These are phyloP conservation scores for Micoletzkya japonica DNA, from an alignment of 2,888 invertebrate species.

Conservation along the genomic window DNA sequence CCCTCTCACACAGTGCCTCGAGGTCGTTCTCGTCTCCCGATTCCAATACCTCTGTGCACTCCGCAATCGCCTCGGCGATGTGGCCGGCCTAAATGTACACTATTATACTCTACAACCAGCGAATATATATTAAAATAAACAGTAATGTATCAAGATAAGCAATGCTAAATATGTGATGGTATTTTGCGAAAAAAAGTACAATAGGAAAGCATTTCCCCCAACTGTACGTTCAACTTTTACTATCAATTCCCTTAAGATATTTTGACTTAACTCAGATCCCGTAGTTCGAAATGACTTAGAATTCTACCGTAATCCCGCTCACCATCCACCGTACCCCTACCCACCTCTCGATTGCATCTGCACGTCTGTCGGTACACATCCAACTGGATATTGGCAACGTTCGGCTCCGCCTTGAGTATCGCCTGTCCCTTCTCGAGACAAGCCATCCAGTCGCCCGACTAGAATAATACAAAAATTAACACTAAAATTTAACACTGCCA, in stretches of 20 bases:
- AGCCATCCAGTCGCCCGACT: conserved; percentile 72
- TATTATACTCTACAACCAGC: too few relatives aligned
- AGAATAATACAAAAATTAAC: conserved; percentile 27
- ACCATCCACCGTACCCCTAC: conserved; percentile 29
- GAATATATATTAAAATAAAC: too few relatives aligned
- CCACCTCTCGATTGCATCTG: conserved; percentile 72
- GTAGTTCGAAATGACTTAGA: too few relatives aligned
- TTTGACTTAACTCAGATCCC: too few relatives aligned
- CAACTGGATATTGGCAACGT: conserved; percentile 67
- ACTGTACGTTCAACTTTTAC: too few relatives aligned
- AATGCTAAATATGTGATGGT: too few relatives aligned
- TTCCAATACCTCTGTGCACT: conserved; percentile 80
- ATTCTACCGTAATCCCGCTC: too few relatives aligned
- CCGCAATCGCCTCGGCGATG: conserved; percentile 75
- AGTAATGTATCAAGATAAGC: too few relatives aligned
- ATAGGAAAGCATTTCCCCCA: too few relatives aligned
- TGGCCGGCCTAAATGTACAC: conserved; percentile 72
- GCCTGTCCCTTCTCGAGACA: conserved; percentile 76
- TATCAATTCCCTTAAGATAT: too few relatives aligned
- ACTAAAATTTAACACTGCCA: not conserved
- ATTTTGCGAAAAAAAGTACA: too few relatives aligned
- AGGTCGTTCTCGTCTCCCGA: conserved; percentile 75
- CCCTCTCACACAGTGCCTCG: conserved; percentile 83
- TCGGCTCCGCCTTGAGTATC: conserved; percentile 74
- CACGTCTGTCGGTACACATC: conserved; percentile 80